Evolutionary conservation across 2,113 vertebrate species (phyloP), one percentile per base, ranked within the genome.

Genomic region (Antechinus flavipes): DNA sequence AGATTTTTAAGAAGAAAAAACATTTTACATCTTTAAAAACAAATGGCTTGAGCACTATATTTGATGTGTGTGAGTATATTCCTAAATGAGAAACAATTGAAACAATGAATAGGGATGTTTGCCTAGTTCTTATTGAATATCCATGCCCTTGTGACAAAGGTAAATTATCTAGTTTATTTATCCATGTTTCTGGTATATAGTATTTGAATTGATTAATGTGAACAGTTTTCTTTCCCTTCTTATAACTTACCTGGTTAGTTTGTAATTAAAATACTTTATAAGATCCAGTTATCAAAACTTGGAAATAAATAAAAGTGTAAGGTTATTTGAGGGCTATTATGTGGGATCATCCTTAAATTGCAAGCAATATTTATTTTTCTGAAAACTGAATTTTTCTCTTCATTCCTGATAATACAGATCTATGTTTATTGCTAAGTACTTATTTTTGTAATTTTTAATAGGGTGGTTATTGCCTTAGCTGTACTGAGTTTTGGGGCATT

Each of bases 391-490:
- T 93, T 93, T 96, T 8, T 46, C 52, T 54, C 47, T 96, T 97
- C 95, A 96, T 96, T 97, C 96, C 97, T 98, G 97, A 97, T 98
- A 98, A 98, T 98, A 98, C 95, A 98, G 95, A 96, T 95, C 96
- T 98, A 91, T 98, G 98, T 98, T 99, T 98, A 98, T 98, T 99
- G 98, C 97, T 98, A 98, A 98, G 96, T 99, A 99, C 98, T 99
- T 98, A 97, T 97, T 98, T 49, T 97, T 98, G 97, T 98, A 97
- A 97, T 97, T 99, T 99, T 98, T 98, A 97, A 98, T 99, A 98
- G 98, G 98, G 96, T 98, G 95, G 19, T 98, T 99, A 98, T 98
- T 98, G 97, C 96, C 97, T 98, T 98, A 98, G 98, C 98, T 98
- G 95, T 89, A 53, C 98, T 98, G 98, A 98, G 97, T 98, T 98